Conservation (phyloP, 2,888 invertebrate genomes). For the Parasteatoda lunata region DNA sequence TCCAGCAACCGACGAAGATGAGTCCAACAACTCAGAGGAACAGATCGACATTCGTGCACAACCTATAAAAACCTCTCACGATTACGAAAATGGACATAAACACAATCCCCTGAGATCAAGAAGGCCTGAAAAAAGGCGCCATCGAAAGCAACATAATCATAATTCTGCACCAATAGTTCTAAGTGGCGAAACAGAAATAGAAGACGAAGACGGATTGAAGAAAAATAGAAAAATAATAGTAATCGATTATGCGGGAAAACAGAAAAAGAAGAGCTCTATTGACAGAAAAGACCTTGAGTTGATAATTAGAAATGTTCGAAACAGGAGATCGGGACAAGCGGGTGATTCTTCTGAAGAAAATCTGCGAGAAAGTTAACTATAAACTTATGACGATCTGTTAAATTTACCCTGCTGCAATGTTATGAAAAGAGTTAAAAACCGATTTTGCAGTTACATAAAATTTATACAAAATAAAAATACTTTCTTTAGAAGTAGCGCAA, state of each 20-base stretch:
- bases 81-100: neutral
- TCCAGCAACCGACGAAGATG: neutral
- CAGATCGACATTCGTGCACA: slow-evolving; percentile 11
- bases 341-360: slow-evolving; percentile 12
- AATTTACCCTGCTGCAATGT: neutral
- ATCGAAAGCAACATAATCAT: neutral
- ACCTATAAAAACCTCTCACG: neutral
- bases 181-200: slow-evolving; percentile 51
- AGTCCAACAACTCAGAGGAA: slow-evolving; percentile 31
- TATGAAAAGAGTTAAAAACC: neutral
- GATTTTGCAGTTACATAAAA: too few relatives aligned
- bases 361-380: neutral
- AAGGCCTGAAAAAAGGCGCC: slow-evolving; percentile 3
- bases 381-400: neutral
- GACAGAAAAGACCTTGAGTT: slow-evolving; percentile 57
- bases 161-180: slow-evolving; percentile 35
- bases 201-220: slow-evolving; percentile 55
- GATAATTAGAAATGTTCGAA: slow-evolving; percentile 54
- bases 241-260: slow-evolving; percentile 56
- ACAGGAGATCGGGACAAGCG: slow-evolving; percentile 34
- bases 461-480: too few relatives aligned
- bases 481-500: too few relatives aligned
- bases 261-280: slow-evolving; percentile 37
- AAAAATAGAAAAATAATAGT: slow-evolving; percentile 62
- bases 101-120: neutral